Evolutionary conservation across 2,797 vertebrate species (phyloP), one percentile per base, ranked within the genome.

Genomic region (Monodelphis domestica): DNA sequence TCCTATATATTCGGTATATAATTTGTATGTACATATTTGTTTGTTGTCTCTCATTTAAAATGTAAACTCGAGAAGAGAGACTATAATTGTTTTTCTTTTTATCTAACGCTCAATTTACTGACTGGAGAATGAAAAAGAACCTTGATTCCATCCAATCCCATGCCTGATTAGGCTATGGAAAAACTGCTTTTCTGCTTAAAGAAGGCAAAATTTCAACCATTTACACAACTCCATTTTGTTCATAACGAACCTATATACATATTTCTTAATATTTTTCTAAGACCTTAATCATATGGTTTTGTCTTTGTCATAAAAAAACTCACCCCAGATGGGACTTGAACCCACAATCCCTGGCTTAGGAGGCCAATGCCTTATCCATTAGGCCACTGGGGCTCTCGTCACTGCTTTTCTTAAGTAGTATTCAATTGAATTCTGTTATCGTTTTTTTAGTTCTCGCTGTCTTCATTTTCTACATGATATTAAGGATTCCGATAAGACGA

Each of bases 301-400:
- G n/a, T n/a, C n/a, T n/a, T n/a, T n/a, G n/a, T n/a, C n/a, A n/a
- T 11, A 78, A 78, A 78, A 78, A 0, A 45, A 0, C 7, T 26
- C 70, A 97, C 95, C 96, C 95, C 92, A 54, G 70, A 91, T 97
- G 95, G 95, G 97, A 96, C 96, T 97, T 93, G 93, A 97, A 96
- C 95, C 96, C 95, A 97, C 96, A 97, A 96, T 56, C 92, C 94
- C 96, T 95, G 93, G 92, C 91, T 95, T 96, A 96, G 96, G 94
- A 96, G 91, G 95, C 93, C 97, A 97, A 91, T 95, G 94, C 96
- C 96, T 95, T 97, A 95, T 95, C 96, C 96, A 96, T 95, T 96
- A 97, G 96, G 96, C 96, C 96, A 96, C 96, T 78, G 33, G 95
- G 90, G 94, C 94, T 45, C 4, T 3, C 0, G 2, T 9, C 45